These are phyloP conservation scores for Phoenicopterus ruber DNA, from an alignment of 2,113 vertebrate species.

Conservation along the genomic window DNA sequence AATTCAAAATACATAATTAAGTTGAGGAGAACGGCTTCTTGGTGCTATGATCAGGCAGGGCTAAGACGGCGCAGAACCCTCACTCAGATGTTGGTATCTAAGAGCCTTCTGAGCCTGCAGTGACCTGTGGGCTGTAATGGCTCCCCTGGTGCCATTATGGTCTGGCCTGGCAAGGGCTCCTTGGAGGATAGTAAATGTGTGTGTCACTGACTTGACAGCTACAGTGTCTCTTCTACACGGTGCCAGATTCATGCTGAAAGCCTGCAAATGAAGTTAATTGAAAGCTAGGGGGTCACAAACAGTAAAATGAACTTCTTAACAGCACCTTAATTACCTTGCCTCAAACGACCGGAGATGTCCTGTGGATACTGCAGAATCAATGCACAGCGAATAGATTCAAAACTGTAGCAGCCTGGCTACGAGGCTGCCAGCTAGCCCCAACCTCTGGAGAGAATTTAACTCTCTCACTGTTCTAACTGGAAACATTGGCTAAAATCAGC, in stretches of 20 bases:
- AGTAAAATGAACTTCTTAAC: neutral
- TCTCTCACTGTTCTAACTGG: neutral
- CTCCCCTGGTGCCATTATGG: neutral
- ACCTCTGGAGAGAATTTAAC: neutral
- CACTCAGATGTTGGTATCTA: neutral
- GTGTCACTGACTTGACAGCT: neutral
- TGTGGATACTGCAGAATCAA: neutral
- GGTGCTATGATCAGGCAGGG: neutral
- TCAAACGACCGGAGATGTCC: neutral
- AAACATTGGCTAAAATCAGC: neutral
- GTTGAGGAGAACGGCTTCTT: neutral
- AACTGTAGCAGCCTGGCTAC: neutral
- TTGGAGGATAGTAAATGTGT: neutral
- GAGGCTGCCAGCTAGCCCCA: neutral
- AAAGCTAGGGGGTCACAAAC: neutral
- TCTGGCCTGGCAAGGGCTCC: neutral
- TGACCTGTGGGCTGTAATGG: neutral
- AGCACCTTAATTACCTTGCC: neutral
- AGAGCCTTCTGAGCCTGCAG: neutral
- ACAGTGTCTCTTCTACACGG: accelerated
- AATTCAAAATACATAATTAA: neutral
- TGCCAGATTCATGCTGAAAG: neutral
- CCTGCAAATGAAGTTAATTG: neutral
- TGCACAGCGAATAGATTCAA: neutral
- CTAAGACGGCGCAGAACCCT: neutral